Evolutionary conservation across 2,797 vertebrate species (phyloP).

Genomic region (Neostethus bicornis): DNA sequence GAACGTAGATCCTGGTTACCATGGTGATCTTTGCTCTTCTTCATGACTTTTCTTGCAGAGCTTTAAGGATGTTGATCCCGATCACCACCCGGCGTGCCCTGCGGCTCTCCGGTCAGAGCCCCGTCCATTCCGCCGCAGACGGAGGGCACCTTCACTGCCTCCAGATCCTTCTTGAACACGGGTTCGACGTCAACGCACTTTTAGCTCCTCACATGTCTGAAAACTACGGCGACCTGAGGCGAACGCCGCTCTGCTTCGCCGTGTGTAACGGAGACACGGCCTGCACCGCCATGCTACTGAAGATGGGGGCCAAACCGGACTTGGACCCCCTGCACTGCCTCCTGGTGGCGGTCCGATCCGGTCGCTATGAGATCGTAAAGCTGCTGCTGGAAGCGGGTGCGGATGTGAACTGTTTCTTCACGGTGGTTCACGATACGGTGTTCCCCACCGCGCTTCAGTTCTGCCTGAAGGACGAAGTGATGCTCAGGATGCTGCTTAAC

Average conservation of each 20-base stretch:
- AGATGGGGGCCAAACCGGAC: constrained; percentile 82
- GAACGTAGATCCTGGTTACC: too few species aligned
- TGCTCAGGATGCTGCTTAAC: constrained; percentile 89
- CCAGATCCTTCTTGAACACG: constrained; percentile 81
- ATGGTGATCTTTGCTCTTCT: too few species aligned
- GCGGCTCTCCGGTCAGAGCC: constrained; percentile 80
- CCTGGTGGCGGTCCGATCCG: constrained; percentile 85
- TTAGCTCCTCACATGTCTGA: constrained; percentile 81
- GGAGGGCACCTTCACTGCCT: constrained; percentile 85
- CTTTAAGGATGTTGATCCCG: constrained; percentile 83
- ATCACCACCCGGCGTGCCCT: constrained; percentile 83
- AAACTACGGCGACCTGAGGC: constrained; percentile 83
- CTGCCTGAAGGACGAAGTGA: constrained; percentile 86
- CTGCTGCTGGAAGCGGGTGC: constrained; percentile 82
- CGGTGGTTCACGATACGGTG: constrained; percentile 81
- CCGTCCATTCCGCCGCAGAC: constrained; percentile 84
- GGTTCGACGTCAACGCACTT: constrained; percentile 80
- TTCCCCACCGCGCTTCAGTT: constrained; percentile 91
- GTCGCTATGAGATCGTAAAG: constrained; percentile 82
- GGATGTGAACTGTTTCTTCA: constrained; percentile 89
- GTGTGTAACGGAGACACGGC: constrained; percentile 85
- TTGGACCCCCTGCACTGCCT: constrained; percentile 87
- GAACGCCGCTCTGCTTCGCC: constrained; percentile 81
- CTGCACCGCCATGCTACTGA: constrained; percentile 81
- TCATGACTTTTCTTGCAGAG: constrained; percentile 76